Evolutionary conservation across 2,113 vertebrate genomes (phyloP).

Genomic region (Myodes glareolus): DNA sequence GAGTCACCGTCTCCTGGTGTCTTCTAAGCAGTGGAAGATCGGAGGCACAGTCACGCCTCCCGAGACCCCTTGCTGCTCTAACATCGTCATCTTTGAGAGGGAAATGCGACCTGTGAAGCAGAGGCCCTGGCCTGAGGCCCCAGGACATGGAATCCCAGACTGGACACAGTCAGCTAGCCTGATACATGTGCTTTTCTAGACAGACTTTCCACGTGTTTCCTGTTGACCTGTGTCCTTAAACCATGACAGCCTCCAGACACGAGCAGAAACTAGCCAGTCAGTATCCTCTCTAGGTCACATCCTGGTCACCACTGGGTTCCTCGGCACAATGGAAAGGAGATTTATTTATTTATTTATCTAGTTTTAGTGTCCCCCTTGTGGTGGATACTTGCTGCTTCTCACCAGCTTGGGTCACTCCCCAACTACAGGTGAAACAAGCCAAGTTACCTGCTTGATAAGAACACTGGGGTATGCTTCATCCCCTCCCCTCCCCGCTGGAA

Average conservation of each 20-base stretch:
- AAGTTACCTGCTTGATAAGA: fast-evolving
- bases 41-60: fast-evolving
- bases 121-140: not conserved
- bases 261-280: not conserved
- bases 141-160: not conserved
- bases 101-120: not conserved
- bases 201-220: fast-evolving
- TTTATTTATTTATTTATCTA: no score
- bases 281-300: fast-evolving
- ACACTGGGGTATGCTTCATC: fast-evolving
- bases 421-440: not conserved
- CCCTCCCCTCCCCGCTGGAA: no score
- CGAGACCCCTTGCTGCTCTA: not conserved
- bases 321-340: not conserved
- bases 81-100: not conserved
- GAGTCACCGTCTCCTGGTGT: fast-evolving
- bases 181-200: not conserved
- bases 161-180: not conserved
- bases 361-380: fast-evolving
- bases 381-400: fast-evolving
- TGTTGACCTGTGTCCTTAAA: fast-evolving
- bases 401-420: no score
- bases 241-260: fast-evolving
- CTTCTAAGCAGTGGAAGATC: fast-evolving
- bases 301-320: not conserved